These are phyloP conservation scores for Perca schrenkii DNA, from an alignment of 2,113 vertebrate species.

Conservation along the genomic window DNA sequence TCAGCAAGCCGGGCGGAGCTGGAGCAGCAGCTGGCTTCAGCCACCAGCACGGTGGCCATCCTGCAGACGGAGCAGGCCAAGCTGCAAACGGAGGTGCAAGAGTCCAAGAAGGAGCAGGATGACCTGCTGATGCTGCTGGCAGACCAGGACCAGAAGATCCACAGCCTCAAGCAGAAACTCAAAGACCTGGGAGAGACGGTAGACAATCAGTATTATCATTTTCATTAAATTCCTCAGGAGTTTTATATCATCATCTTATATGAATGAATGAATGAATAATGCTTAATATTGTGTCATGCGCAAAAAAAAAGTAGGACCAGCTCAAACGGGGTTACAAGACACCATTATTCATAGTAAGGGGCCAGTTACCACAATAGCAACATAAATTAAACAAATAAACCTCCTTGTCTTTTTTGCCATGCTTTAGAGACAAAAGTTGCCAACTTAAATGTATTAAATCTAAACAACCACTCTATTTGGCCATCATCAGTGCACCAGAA, in stretches of 20 bases:
- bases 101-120: conserved; percentile 97
- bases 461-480: too few species aligned
- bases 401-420: too few species aligned
- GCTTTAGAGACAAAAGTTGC: too few species aligned
- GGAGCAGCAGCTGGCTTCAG: conserved; percentile 90
- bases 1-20: conserved; percentile 83
- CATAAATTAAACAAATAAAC: too few species aligned
- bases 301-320: too few species aligned
- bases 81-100: conserved; percentile 89
- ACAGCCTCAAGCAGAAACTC: conserved; percentile 87
- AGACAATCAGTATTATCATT: conserved; percentile 28
- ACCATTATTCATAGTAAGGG: too few species aligned
- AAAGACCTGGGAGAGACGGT: conserved; percentile 93
- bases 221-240: not conserved
- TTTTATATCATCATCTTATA: not conserved
- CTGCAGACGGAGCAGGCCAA: conserved; percentile 91
- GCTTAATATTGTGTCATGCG: too few species aligned
- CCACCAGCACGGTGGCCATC: conserved; percentile 91
- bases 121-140: conserved; percentile 96
- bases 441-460: too few species aligned
- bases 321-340: too few species aligned
- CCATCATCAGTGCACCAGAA: too few species aligned
- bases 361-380: too few species aligned
- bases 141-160: conserved; percentile 97
- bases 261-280: too few species aligned